These are phyloP conservation scores for Onychomys torridus DNA, from an alignment of 2,797 vertebrate species.

Conservation along the genomic window DNA sequence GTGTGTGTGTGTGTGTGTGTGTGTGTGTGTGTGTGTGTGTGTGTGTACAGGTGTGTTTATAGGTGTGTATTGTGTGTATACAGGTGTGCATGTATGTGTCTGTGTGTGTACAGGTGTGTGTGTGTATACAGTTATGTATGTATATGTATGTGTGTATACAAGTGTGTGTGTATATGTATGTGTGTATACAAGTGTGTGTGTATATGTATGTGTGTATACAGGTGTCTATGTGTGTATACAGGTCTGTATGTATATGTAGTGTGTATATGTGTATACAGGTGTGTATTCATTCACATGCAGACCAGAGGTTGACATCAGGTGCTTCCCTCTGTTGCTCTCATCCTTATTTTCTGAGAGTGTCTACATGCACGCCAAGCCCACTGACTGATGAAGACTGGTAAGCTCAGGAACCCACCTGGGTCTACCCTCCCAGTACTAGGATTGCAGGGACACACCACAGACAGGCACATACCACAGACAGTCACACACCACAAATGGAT, in stretches of 20 bases:
- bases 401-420: background rate
- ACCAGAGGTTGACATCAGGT: background rate
- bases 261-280: too few species aligned
- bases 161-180: too few species aligned
- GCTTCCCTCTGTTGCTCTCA: background rate
- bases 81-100: too few species aligned
- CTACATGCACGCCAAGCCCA: background rate
- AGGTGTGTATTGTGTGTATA: background rate
- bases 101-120: too few species aligned
- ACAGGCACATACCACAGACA: too few species aligned
- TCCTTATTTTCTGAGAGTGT: background rate
- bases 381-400: background rate
- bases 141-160: too few species aligned
- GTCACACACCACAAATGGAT: too few species aligned
- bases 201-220: too few species aligned
- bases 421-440: background rate
- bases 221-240: too few species aligned
- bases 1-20: background rate
- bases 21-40: background rate
- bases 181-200: too few species aligned
- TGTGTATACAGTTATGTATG: too few species aligned
- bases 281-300: background rate
- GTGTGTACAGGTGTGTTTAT: background rate
- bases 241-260: too few species aligned
- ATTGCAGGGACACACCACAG: background rate